Evolutionary conservation across 2,113 vertebrate species (phyloP).

Genomic region (Hirundichthys speculiger): DNA sequence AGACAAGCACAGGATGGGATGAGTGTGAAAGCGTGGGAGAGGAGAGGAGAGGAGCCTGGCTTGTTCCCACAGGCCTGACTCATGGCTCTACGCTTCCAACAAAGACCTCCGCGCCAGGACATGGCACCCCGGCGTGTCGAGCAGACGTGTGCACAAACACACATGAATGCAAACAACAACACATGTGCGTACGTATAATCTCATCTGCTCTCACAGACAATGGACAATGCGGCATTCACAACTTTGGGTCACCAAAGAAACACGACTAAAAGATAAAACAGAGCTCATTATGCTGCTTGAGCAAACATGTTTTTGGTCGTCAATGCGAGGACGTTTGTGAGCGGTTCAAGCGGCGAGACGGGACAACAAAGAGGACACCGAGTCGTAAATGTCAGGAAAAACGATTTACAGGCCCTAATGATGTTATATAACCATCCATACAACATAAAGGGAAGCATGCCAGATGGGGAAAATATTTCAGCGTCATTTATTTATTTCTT

Average conservation of each 20-base stretch:
- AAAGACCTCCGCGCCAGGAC: constrained; percentile 63
- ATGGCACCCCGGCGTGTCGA: constrained; percentile 66
- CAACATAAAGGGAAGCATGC: too few species aligned
- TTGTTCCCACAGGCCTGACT: constrained; percentile 74
- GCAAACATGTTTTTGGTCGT: too few species aligned
- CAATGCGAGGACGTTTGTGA: too few species aligned
- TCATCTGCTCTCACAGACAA: not conserved
- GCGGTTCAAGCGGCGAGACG: too few species aligned
- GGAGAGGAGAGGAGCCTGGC: constrained; percentile 62
- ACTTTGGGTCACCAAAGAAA: not conserved
- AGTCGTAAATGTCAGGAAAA: too few species aligned
- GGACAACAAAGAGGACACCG: too few species aligned
- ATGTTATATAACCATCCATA: too few species aligned
- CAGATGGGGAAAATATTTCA: too few species aligned
- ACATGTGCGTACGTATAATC: constrained; percentile 1
- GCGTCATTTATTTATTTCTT: too few species aligned
- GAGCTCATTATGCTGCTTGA: not conserved
- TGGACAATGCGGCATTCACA: not conserved
- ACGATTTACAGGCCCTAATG: too few species aligned
- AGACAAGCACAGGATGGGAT: constrained; percentile 63
- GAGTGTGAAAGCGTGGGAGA: constrained; percentile 77
- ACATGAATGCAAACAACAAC: constrained; percentile 42
- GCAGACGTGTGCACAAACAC: constrained; percentile 53
- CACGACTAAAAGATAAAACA: not conserved
- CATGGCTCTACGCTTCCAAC: constrained; percentile 55